Base-by-base conservation (phyloP, 2,113 vertebrate species). In the Podarcis cretensis region DNA sequence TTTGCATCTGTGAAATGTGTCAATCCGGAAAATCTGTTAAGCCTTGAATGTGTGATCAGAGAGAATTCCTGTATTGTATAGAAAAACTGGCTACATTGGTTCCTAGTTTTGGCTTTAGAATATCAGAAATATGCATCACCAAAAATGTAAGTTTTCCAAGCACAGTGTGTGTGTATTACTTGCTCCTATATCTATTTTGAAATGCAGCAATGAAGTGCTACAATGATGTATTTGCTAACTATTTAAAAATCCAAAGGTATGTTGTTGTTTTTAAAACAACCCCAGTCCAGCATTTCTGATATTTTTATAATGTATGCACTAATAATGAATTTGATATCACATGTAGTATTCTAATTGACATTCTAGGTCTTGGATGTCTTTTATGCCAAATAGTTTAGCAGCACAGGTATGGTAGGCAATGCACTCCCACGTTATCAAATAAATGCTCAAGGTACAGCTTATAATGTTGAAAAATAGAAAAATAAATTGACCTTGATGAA, bases 401-500 rank as follows among this genome's bases (percentile, higher is more conserved):
- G 87, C 89, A 86, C 89, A 88, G 75, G 84, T 27, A 9, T 48
- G 40, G 2, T 83, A 89, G 89, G 88, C 85, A 89, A 96, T 90
- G 94, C 65, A 89, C 91, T 92, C 93, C 85, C 89, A 89, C 32
- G 48, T 94, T 96, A 95, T 93, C 95, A 96, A 94, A 96, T 95
- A 97, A 96, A 97, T 96, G 96, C 90, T 96, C 97, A 96, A 97
- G 96, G 96, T 95, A 91, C 93, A 87, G 96, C 95, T 95, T 96
- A 96, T 97, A 97, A 97, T 96, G 96, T 82, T 97, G 97, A 98
- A 97, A 97, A 97, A 98, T 97, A 97, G 97, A 96, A 96, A 97
- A 97, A 96, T 96, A 97, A 97, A 98, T 97, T 96, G 97, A 97
- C 97, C 97, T 97, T 98, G 97, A 98, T 97, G 96, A 97, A 97